phyloP scores from a whole-genome alignment of 2,888 invertebrate species.

The Eueremaeus valkanovi region DNA sequence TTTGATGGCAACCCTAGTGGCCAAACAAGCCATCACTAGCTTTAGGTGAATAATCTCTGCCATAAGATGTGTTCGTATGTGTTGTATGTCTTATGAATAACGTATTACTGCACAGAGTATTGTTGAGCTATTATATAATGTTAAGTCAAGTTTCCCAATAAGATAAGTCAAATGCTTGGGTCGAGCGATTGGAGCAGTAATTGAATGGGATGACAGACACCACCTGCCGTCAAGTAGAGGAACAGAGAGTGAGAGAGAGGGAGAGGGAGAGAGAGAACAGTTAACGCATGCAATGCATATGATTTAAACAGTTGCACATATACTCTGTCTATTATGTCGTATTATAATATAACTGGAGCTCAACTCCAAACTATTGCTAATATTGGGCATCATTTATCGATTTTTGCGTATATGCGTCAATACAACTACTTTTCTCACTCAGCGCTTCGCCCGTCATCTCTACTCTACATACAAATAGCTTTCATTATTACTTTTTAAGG shows the following conservation, averaged over 20 bases:
- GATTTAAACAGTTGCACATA: conserved; percentile 11
- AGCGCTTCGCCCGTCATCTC: not conserved
- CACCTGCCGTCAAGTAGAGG: conserved; percentile 1
- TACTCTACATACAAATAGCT: conserved; percentile 12
- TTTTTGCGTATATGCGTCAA: conserved; percentile 17
- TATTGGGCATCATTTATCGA: conserved; percentile 20
- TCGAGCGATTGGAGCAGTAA: not conserved
- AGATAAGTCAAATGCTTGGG: not conserved
- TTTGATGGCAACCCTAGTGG: no score
- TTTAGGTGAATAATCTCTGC: not conserved
- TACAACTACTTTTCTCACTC: conserved; percentile 3
- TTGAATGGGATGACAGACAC: conserved; percentile 21
- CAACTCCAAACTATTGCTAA: conserved; percentile 5
- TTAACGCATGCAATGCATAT: conserved; percentile 10
- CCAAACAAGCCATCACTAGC: not conserved
- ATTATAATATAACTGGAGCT: not conserved
- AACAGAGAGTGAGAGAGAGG: not conserved
- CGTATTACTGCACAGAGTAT: no score
- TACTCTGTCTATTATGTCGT: not conserved
- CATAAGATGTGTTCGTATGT: no score
- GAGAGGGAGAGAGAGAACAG: no score
- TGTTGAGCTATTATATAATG: not conserved
- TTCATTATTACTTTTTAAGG: conserved; percentile 5
- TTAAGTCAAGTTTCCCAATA: not conserved
- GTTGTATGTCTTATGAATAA: no score